A percentile compares a stretch with the other conserved stretches of the same genome.
These are phyloP conservation scores for Cyanistes caeruleus DNA, from an alignment of 2,113 vertebrate species.

Conservation along the genomic window DNA sequence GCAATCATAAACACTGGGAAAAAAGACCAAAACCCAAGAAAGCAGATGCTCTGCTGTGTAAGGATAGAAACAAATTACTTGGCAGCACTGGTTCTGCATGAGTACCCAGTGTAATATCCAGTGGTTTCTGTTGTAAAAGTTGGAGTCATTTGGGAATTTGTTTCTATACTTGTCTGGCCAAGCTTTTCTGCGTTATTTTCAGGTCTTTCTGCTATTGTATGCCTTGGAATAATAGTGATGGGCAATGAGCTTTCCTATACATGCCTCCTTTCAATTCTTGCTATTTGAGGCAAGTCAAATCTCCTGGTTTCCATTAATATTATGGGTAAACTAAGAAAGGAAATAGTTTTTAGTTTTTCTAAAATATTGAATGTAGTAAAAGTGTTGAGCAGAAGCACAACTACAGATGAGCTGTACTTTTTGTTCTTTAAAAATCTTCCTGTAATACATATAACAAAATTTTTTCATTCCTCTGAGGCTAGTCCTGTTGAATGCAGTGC, in stretches of 20 bases:
- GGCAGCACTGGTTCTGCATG: not conserved
- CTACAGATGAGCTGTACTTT: not conserved
- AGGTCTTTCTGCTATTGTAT: not conserved
- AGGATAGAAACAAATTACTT: not conserved
- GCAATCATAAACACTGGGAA: not conserved
- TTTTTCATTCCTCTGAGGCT: not conserved
- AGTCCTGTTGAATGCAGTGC: not conserved
- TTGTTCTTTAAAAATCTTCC: not conserved
- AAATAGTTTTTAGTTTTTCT: not conserved
- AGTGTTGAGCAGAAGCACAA: not conserved
- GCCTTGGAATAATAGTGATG: not conserved
- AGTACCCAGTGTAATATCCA: not conserved
- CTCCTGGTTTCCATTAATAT: not conserved
- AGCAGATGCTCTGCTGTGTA: not conserved
- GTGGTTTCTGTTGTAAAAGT: not conserved
- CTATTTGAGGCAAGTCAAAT: not conserved
- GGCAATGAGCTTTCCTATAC: not conserved
- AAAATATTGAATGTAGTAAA: not conserved
- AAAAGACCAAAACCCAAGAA: no score
- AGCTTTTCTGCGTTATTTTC: not conserved
- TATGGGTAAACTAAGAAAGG: not conserved
- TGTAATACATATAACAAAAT: not conserved
- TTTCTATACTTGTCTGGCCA: not conserved
- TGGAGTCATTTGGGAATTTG: not conserved
- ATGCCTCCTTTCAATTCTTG: not conserved